These are phyloP conservation scores for Sylvia borin DNA, from an alignment of 2,797 vertebrate species.

Conservation along the genomic window DNA sequence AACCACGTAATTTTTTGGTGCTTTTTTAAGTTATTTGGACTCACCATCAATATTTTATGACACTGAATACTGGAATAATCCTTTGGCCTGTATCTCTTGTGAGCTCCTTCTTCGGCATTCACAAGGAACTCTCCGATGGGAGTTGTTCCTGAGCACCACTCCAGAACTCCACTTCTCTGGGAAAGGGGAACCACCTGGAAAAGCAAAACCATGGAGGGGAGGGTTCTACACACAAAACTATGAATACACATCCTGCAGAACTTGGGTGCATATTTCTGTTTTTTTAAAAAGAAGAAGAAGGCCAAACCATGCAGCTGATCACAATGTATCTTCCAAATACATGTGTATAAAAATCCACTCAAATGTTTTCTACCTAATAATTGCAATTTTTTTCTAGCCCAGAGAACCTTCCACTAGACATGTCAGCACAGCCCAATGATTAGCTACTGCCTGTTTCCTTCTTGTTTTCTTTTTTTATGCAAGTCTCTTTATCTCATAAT, in stretches of 20 bases:
- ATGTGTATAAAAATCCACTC: neutral
- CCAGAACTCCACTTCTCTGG: slow-evolving; percentile 92
- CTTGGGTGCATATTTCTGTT: neutral
- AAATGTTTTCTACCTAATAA: neutral
- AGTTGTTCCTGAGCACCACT: slow-evolving; percentile 94
- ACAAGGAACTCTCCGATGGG: slow-evolving; percentile 93
- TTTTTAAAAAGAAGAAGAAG: neutral
- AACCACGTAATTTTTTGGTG: neutral
- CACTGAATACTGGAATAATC: slow-evolving; percentile 82
- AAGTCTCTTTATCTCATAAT: neutral
- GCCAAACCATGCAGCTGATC: neutral
- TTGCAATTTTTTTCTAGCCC: neutral
- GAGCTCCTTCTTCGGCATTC: slow-evolving; percentile 84
- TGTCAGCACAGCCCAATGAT: neutral
- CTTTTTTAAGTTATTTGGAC: slow-evolving; percentile 8
- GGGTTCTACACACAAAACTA: neutral
- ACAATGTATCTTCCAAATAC: neutral
- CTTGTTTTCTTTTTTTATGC: neutral
- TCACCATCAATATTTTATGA: slow-evolving; percentile 87
- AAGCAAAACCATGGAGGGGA: neutral
- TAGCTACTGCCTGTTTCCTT: neutral
- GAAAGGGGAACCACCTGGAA: slow-evolving; percentile 96
- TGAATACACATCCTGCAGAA: neutral
- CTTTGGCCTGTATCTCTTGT: slow-evolving; percentile 88
- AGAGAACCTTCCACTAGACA: neutral